Base-by-base conservation (phyloP, 2,888 invertebrate species). In the Parasteatoda lunata region DNA sequence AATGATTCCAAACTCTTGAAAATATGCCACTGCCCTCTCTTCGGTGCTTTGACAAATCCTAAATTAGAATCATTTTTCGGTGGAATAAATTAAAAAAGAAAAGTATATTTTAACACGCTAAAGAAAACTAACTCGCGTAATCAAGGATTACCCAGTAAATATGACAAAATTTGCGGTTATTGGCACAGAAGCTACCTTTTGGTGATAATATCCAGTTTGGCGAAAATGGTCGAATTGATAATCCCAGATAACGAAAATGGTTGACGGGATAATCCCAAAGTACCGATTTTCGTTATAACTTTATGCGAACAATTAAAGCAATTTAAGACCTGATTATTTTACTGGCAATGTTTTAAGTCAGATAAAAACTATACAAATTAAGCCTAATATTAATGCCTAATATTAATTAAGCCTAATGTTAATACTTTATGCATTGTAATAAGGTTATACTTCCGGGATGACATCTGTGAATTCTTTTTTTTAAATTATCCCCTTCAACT, bases 181-280 rank as follows among this genome's bases (percentile, higher is more conserved):
- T 66, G 66, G 66, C 66, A 15, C 66, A 66, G n/a, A 66, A 66
- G 66, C n/a, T 30, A 66, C 15, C 66, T 66, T 66, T 66, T 66
- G 66, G 66, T 3, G 15, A 66, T 66, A 30, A 66, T 66, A 66
- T 15, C 15, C 4, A 0, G 30, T 66, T 30, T 66, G 66, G 45
- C 66, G 66, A 30, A 66, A 66, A 66, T 66, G 66, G 66, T 66
- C n/a, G 1, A 30, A 4, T 15, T 0, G n/a, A 13, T 65, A 65
- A 13, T n/a, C 65, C 8, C 15, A 8, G n/a, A 8, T 1, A 3
- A 4, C 66, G 11, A n/a, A 9, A 9, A n/a, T 66, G 15, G 2
- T 4, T 7, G n/a, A 8, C 65, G 65, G 11, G 7, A 9, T 54
- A 66, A 66, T 66, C 66, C 66, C 66, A 66, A 66, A 68, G 3